These are phyloP conservation scores for Nebria ingens DNA, from an alignment of 1,140 invertebrate genomes.

Conservation along the genomic window DNA sequence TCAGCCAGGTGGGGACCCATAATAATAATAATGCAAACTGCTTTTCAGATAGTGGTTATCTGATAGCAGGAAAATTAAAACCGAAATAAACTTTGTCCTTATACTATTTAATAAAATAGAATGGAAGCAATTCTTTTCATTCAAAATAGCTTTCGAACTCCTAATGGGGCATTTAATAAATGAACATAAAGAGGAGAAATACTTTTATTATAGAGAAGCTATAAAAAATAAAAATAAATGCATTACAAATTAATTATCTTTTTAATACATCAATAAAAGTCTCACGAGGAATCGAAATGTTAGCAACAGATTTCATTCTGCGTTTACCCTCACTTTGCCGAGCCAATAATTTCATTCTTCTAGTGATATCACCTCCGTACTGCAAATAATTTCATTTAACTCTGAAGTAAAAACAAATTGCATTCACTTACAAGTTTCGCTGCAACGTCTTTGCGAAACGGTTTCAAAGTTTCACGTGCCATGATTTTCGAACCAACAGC, in stretches of 20 bases:
- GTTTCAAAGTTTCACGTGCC: constrained; percentile 77
- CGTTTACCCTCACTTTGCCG: constrained; percentile 90
- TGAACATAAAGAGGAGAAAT: too few species aligned
- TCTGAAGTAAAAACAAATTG: constrained; percentile 16
- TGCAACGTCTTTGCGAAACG: constrained; percentile 85
- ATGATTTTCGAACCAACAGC: constrained; percentile 69
- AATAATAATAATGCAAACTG: neutral
- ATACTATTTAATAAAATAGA: too few species aligned
- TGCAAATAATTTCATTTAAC: constrained; percentile 40
- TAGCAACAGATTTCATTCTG: constrained; percentile 81
- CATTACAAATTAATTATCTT: constrained; percentile 39
- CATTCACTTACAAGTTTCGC: constrained; percentile 71
- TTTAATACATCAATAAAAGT: constrained; percentile 91
- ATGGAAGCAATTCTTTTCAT: too few species aligned
- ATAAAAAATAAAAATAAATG: neutral
- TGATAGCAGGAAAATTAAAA: neutral
- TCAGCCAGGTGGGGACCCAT: neutral
- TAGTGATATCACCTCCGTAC: constrained; percentile 88
- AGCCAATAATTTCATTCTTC: constrained; percentile 80
- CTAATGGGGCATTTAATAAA: too few species aligned
- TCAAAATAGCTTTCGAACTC: too few species aligned
- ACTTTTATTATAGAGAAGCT: too few species aligned
- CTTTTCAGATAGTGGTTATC: neutral
- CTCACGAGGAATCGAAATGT: constrained; percentile 82
- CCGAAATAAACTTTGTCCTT: too few species aligned